These are phyloP conservation scores for Aspidapion aeneum DNA, from an alignment of 2,888 invertebrate genomes.

Conservation along the genomic window DNA sequence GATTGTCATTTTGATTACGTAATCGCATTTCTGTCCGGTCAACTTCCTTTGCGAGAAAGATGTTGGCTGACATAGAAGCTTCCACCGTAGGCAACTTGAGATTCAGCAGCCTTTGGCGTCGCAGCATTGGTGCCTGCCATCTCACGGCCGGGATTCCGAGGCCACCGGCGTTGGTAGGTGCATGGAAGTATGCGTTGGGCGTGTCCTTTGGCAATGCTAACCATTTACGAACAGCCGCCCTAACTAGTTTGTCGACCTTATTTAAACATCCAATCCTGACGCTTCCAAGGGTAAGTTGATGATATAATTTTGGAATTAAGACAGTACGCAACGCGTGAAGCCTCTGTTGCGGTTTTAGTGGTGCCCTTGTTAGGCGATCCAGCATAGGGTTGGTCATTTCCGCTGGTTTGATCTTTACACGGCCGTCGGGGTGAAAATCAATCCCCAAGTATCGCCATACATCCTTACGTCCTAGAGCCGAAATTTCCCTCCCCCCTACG, in stretches of 20 bases:
- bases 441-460: slow-evolving; percentile 2
- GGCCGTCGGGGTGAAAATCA: not conserved
- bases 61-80: not conserved
- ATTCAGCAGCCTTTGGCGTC: not conserved
- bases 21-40: not conserved
- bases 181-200: slow-evolving; percentile 12
- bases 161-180: slow-evolving; percentile 12
- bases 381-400: not conserved
- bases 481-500: not conserved
- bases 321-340: slow-evolving; percentile 1
- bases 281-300: slow-evolving; percentile 1
- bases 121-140: slow-evolving; percentile 9
- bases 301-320: slow-evolving; percentile 6
- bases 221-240: not conserved
- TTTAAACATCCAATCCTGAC: not conserved
- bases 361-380: slow-evolving; percentile 5
- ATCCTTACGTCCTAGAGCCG: not conserved
- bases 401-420: not conserved
- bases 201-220: slow-evolving; percentile 5
- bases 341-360: slow-evolving; percentile 13
- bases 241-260: not conserved
- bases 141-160: slow-evolving; percentile 14
- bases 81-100: not conserved
- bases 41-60: not conserved
- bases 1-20: not conserved